Base-by-base conservation (phyloP, 2,888 invertebrate genomes). In the Philereme vetulata region DNA sequence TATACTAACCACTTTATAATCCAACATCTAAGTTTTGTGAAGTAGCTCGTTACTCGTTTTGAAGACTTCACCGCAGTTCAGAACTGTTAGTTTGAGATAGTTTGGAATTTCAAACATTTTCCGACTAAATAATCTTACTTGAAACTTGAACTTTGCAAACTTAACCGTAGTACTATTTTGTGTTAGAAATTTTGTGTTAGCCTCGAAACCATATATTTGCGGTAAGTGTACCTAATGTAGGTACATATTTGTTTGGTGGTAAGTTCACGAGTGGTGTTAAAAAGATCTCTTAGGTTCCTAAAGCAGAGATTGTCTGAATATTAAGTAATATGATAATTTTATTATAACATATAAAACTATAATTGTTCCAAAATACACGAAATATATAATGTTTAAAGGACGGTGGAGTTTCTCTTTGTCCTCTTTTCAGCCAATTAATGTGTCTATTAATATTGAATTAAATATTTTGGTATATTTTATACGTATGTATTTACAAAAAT, bases 11-110 rank as follows among this genome's bases (percentile, higher is more conserved):
- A 44, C 36, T 49, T 56, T 49, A 40, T 57, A 46, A 40, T 21
- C 60, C 58, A 21, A 43, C 9, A 4, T 42, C 36, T 4, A 67
- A 68, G 65, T 63, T 61, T 55, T 53, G 42, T 56, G 53, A 60
- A 70, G 66, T 58, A 66, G 47, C 65, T 62, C 56, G 60, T 64
- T 60, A 64, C 47, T 60, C 56, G 59, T 62, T 66, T 47, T 42
- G 42, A 44, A 55, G 51, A 50, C 47, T 43, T 53, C 44, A 55
- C 58, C 64, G 48, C 64, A 54, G 65, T 64, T 60, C 35, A 42
- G 45, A 65, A 68, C 61, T 50, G 54, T 63, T 68, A 64, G 60
- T 64, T 67, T 60, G 59, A 61, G 44, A 64, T 60, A 53, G 61
- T 66, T 64, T 57, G 46, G 51, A 59, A 56, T 56, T 55, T 60